Evolutionary conservation across 1,140 invertebrate species (phyloP).

Genomic region (Spodoptera litura): DNA sequence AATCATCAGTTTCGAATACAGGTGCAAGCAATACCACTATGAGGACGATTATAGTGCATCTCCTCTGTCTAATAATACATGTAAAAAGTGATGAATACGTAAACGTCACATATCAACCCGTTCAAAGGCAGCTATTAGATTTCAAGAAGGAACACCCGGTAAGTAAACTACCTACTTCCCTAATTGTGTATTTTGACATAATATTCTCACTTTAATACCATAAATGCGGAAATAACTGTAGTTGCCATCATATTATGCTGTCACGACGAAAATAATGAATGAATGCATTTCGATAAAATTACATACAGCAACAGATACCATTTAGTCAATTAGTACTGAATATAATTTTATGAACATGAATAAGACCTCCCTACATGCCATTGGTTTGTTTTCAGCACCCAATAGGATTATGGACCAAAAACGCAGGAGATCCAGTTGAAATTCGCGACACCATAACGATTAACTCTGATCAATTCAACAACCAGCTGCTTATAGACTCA

Average conservation of each 20-base stretch:
- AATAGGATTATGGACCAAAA: constrained; percentile 87
- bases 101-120: constrained; percentile 26
- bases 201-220: no score
- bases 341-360: no score
- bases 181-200: no score
- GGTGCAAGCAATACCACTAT: not conserved
- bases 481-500: not conserved
- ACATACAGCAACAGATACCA: no score
- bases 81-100: constrained; percentile 23
- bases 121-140: constrained; percentile 27
- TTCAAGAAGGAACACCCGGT: constrained; percentile 45
- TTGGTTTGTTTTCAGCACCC: constrained; percentile 53
- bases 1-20: no score
- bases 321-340: no score
- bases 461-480: constrained; percentile 87
- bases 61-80: not conserved
- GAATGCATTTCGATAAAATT: no score
- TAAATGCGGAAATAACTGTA: no score
- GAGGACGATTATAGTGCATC: constrained; percentile 5
- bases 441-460: constrained; percentile 87
- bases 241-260: no score
- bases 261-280: no score
- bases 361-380: not conserved
- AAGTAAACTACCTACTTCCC: no score
- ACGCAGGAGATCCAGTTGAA: constrained; percentile 90